Percentiles rank a stretch among this genome's conserved stretches.
phyloP scores from a whole-genome alignment of 2,797 vertebrate genomes.

The Lutjanus campechanus region DNA sequence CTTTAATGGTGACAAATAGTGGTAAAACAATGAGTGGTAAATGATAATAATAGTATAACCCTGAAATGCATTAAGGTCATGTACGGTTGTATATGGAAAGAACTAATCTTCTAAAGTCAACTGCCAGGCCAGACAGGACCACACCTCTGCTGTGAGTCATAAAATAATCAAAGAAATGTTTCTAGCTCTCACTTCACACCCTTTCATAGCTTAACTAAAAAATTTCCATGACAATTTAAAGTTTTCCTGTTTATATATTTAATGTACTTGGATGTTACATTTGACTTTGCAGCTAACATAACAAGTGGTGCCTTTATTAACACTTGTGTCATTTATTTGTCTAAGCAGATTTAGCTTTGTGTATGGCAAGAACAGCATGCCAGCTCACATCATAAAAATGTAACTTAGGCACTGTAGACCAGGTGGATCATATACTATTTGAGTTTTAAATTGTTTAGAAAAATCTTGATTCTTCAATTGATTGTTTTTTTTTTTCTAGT shows the following conservation, averaged over 20 bases:
- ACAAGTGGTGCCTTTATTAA: not conserved
- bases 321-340: not conserved
- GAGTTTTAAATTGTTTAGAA: not conserved
- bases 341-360: conserved; percentile 12
- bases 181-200: not conserved
- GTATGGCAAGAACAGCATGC: conserved; percentile 13
- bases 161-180: conserved; percentile 14
- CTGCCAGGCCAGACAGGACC: not conserved
- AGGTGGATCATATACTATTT: not conserved
- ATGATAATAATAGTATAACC: not conserved
- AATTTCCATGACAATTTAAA: not conserved
- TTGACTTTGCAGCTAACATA: not conserved
- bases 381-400: not conserved
- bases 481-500: not conserved
- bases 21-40: not conserved
- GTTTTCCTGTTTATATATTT: not conserved
- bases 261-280: not conserved
- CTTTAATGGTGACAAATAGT: not conserved
- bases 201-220: not conserved
- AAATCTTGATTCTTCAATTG: not conserved
- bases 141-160: conserved; percentile 44
- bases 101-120: not conserved
- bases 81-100: not conserved
- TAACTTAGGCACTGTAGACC: not conserved
- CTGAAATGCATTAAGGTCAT: not conserved